These are phyloP conservation scores for Oxyura jamaicensis DNA, from an alignment of 2,113 vertebrate species.

Conservation along the genomic window DNA sequence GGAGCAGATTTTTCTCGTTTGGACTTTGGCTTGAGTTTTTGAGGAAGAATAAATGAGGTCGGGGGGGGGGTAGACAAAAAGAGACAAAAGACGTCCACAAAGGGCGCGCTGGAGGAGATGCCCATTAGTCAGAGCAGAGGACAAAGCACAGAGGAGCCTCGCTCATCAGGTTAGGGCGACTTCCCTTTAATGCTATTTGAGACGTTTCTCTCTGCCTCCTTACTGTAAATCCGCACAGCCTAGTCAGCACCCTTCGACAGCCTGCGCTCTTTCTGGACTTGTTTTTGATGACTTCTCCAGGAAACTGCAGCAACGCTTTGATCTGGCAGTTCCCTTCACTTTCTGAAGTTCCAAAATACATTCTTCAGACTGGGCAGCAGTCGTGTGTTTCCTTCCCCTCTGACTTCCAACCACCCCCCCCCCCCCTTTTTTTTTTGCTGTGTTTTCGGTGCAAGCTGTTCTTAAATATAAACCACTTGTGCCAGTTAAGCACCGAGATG, in stretches of 20 bases:
- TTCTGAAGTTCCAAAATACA: slow-evolving; percentile 31
- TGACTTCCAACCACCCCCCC: background rate
- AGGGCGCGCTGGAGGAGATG: background rate
- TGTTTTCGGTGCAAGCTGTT: background rate
- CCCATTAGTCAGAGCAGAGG: background rate
- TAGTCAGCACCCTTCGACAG: slow-evolving; percentile 17
- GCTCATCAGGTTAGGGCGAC: background rate
- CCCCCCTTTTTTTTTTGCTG: background rate
- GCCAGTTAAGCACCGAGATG: background rate
- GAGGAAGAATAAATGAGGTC: background rate
- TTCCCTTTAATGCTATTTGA: background rate
- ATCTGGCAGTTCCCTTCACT: background rate
- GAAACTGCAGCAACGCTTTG: slow-evolving; percentile 46
- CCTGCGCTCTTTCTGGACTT: background rate
- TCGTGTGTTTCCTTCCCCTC: slow-evolving; percentile 53
- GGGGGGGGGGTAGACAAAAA: background rate
- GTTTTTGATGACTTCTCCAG: slow-evolving; percentile 46
- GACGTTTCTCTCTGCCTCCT: background rate
- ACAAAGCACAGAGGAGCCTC: background rate
- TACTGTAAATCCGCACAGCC: background rate
- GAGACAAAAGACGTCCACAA: background rate
- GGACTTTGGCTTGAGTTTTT: background rate
- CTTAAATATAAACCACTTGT: background rate
- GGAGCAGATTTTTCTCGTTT: background rate
- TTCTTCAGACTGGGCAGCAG: slow-evolving; percentile 39